Evolutionary conservation across 2,888 invertebrate species (phyloP), one percentile per base, ranked within the genome.

Genomic region (Pachydiplax longipennis): DNA sequence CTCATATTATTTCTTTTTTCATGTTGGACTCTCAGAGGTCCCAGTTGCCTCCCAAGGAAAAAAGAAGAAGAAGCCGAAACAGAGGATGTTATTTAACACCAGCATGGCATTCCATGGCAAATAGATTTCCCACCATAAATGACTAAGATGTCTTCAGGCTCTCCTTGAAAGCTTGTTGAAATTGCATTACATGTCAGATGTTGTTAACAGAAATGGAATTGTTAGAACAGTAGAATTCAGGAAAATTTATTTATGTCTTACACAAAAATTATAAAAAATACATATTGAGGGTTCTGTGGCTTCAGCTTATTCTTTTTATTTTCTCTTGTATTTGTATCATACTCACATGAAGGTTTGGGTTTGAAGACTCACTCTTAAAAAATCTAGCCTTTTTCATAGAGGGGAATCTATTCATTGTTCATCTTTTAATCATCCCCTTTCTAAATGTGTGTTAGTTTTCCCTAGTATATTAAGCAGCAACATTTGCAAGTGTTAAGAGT

Each of bases 61-160:
- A 94, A 96, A 97, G 93, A 97, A 96, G 93, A 97, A 97, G 93
- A 97, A 97, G 93, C 95, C 95, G 90, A 97, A 97, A 93, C 96
- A 96, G 92, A 97, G 97, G 93, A 94, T 97, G 90, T 94, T 98
- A 8, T 97, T 97, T 93, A 95, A 97, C 48, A 97, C 97, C 91
- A 94, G 94, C 92, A 94, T 95, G 94, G 93, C 93, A 61, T 87
- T 87, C n/a, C 37, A 61, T 87, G 87, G 87, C 65, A 87, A 87
- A 87, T 87, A 87, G 61, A 73, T 12, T 22, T 65, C 18, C 87
- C 35, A 6, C 40, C 40, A 18, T 61, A n/a, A 18, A 37, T 61
- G 37, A n/a, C 35, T 35, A 58, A 37, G 61, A 61, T 87, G 37
- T 35, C 65, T 65, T 65, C 87, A 25, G 37, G 22, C 37, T 65